Evolutionary conservation across 30 jellyfish, hydroid and myxozoan species (phyloP).

Genomic region (Chrysaora quinquecirrha): DNA sequence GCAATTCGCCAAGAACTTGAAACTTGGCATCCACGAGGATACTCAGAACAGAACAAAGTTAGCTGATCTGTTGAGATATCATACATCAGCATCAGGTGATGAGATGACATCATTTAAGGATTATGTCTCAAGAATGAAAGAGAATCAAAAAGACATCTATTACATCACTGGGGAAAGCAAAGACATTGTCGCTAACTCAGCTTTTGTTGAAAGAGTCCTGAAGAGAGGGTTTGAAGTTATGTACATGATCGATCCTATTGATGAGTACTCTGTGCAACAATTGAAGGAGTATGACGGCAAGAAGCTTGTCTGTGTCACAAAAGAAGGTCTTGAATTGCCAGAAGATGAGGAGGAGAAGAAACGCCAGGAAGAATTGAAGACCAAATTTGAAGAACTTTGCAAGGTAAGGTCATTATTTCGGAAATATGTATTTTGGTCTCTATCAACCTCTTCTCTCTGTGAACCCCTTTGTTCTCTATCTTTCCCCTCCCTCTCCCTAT

Average conservation of each 20-base stretch:
- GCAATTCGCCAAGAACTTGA: constrained; percentile 87
- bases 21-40: constrained; percentile 97
- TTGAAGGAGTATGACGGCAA: constrained; percentile 97
- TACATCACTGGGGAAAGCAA: constrained; percentile 98
- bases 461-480: too few relatives aligned
- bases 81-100: constrained; percentile 93
- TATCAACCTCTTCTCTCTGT: too few relatives aligned
- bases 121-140: constrained; percentile 97
- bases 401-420: too few relatives aligned
- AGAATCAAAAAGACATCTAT: constrained; percentile 92
- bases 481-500: too few relatives aligned
- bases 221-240: constrained; percentile 96
- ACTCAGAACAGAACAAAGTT: constrained; percentile 74
- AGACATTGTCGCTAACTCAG: constrained; percentile 87
- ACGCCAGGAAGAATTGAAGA: constrained; percentile 84
- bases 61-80: constrained; percentile 87
- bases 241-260: constrained; percentile 97
- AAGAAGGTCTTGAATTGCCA: constrained; percentile 97
- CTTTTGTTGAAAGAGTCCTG: constrained; percentile 88
- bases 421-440: too few relatives aligned
- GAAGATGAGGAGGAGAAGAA: constrained; percentile 98
- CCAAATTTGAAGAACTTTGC: constrained; percentile 92
- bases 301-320: constrained; percentile 96
- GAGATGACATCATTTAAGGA: constrained; percentile 91
- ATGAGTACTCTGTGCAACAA: constrained; percentile 97